Evolutionary conservation across 2,888 invertebrate species (phyloP).

Genomic region (Hirtodrosophila duncani): DNA sequence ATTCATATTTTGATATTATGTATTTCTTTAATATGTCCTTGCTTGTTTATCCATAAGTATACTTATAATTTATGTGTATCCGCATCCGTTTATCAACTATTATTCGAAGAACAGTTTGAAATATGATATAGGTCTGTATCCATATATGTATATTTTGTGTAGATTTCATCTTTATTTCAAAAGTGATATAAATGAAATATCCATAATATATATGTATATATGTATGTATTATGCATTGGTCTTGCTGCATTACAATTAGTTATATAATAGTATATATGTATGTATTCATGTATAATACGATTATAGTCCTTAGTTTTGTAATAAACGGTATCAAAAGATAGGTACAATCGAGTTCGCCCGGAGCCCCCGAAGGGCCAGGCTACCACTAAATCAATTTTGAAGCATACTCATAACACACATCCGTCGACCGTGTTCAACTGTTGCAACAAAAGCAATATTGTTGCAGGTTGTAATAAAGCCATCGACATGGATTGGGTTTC

Average conservation of each 20-base stretch:
- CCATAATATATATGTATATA: constrained; percentile 24
- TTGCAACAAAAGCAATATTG: constrained; percentile 33
- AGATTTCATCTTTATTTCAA: constrained; percentile 17
- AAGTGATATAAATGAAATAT: too few species aligned
- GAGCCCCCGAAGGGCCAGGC: constrained; percentile 30
- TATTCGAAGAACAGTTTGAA: constrained; percentile 41
- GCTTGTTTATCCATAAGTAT: not conserved
- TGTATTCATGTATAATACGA: constrained; percentile 50
- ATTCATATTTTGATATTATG: constrained; percentile 38
- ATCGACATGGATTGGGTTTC: constrained; percentile 7
- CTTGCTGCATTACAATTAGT: constrained; percentile 48
- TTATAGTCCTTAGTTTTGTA: constrained; percentile 75
- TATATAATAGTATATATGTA: constrained; percentile 15
- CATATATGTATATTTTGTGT: not conserved
- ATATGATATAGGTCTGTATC: constrained; percentile 34
- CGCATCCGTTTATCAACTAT: constrained; percentile 24
- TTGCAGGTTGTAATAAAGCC: too few species aligned
- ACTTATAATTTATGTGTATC: constrained; percentile 8
- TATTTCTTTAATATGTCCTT: constrained; percentile 26
- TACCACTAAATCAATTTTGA: constrained; percentile 57
- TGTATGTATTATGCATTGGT: constrained; percentile 43
- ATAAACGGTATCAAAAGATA: constrained; percentile 74
- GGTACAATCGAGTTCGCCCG: constrained; percentile 69
- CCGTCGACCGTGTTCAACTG: too few species aligned
- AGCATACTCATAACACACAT: too few species aligned